These are phyloP conservation scores for Hirtodrosophila duncani DNA, from an alignment of 2,888 invertebrate genomes.

Conservation along the genomic window DNA sequence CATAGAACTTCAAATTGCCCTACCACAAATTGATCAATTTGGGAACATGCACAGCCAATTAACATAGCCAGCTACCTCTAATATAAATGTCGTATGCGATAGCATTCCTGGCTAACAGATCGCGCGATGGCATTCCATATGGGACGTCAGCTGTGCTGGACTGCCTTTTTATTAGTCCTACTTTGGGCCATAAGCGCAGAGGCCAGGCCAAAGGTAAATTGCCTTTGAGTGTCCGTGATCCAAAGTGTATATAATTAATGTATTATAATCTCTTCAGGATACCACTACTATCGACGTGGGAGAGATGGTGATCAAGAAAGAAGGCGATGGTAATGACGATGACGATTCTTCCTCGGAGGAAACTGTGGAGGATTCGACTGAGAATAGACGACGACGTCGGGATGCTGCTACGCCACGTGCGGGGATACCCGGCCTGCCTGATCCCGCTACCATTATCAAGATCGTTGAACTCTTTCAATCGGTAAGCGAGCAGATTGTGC, in stretches of 20 bases:
- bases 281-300: conserved; percentile 7
- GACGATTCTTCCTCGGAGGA: conserved; percentile 72
- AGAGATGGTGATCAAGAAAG: conserved; percentile 19
- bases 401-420: conserved; percentile 30
- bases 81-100: conserved; percentile 16
- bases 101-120: background rate
- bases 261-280: background rate
- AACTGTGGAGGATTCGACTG: conserved; percentile 65
- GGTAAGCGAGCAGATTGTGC: conserved; percentile 72
- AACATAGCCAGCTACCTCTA: conserved; percentile 13
- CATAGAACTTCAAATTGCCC: conserved; percentile 12
- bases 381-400: conserved; percentile 34
- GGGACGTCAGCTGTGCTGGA: conserved; percentile 32
- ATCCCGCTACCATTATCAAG: conserved; percentile 71
- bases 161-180: conserved; percentile 13
- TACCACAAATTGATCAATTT: conserved; percentile 13
- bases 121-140: conserved; percentile 21
- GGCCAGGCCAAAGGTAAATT: conserved; percentile 33
- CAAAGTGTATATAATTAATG: background rate
- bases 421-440: conserved; percentile 71
- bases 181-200: conserved; percentile 15
- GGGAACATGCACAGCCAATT: conserved; percentile 31
- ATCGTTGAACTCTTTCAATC: conserved; percentile 72
- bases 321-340: conserved; percentile 39
- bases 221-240: background rate